Conservation (phyloP, 2,113 vertebrate genomes). For the Xenopus borealis region DNA sequence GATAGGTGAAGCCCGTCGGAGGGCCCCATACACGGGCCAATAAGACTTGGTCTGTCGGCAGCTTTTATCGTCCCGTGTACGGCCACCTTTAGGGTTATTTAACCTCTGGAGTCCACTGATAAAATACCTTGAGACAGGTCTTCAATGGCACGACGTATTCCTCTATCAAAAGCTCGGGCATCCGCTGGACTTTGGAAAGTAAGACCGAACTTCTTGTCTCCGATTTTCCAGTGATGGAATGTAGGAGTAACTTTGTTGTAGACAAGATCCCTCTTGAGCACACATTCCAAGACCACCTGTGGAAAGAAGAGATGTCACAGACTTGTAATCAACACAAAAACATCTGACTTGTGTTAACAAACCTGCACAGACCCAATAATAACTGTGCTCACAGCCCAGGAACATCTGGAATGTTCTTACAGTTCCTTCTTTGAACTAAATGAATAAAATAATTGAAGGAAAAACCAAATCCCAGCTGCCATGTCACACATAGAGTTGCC, state of each 20-base stretch:
- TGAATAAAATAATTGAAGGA: background rate
- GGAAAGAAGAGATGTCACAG: slow-evolving; percentile 45
- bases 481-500: too few species aligned
- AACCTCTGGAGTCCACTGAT: background rate
- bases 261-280: slow-evolving; percentile 89
- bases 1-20: too few species aligned
- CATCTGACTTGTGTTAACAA: background rate
- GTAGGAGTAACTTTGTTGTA: slow-evolving; percentile 99
- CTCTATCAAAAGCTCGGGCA: slow-evolving; percentile 95
- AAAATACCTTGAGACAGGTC: slow-evolving; percentile 89
- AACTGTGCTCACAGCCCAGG: background rate
- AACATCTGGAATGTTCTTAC: too few species aligned
- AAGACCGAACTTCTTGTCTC: slow-evolving; percentile 97
- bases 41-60: too few species aligned
- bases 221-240: slow-evolving; percentile 99
- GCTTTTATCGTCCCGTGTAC: too few species aligned
- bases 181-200: slow-evolving; percentile 99
- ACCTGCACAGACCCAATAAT: background rate
- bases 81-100: too few species aligned
- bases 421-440: background rate
- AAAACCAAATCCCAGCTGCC: too few species aligned
- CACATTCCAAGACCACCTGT: slow-evolving; percentile 96
- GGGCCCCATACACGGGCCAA: too few species aligned
- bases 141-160: slow-evolving; percentile 91
- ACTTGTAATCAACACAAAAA: background rate